phyloP scores from a whole-genome alignment of 2,888 invertebrate genomes.

The Dendrolimus pini region DNA sequence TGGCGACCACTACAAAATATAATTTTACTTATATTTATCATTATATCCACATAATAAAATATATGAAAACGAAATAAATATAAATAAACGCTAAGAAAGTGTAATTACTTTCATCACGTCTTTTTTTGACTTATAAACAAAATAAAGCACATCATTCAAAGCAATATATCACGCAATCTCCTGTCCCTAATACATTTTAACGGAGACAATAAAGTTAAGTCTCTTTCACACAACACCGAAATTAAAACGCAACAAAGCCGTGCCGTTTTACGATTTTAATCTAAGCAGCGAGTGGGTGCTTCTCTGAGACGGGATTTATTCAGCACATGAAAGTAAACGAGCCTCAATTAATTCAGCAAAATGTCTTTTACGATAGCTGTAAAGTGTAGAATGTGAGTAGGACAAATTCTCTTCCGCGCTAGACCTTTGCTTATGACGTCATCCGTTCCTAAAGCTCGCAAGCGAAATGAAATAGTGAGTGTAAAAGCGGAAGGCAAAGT shows the following conservation, averaged over 20 bases:
- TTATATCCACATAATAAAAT: too few relatives aligned
- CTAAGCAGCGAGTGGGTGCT: slow-evolving; percentile 36
- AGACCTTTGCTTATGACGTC: background rate
- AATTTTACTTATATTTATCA: too few relatives aligned
- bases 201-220: background rate
- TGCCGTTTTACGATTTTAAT: slow-evolving; percentile 55
- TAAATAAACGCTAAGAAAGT: too few relatives aligned
- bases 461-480: background rate
- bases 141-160: too few relatives aligned
- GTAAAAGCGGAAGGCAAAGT: background rate
- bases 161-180: background rate
- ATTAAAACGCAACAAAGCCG: slow-evolving; percentile 37
- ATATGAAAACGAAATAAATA: too few relatives aligned
- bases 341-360: slow-evolving; percentile 48
- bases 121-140: slow-evolving; percentile 5
- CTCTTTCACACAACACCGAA: slow-evolving; percentile 14
- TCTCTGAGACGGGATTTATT: slow-evolving; percentile 16
- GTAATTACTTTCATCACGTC: too few relatives aligned
- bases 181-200: background rate
- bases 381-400: slow-evolving; percentile 22
- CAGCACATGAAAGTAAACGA: slow-evolving; percentile 30
- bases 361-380: slow-evolving; percentile 45
- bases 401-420: background rate
- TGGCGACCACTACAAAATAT: too few relatives aligned
- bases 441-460: background rate